Percentiles rank a stretch among this genome's conserved stretches.
Evolutionary conservation across 2,113 vertebrate genomes (phyloP).

Genomic region (Semicossyphus pulcher): DNA sequence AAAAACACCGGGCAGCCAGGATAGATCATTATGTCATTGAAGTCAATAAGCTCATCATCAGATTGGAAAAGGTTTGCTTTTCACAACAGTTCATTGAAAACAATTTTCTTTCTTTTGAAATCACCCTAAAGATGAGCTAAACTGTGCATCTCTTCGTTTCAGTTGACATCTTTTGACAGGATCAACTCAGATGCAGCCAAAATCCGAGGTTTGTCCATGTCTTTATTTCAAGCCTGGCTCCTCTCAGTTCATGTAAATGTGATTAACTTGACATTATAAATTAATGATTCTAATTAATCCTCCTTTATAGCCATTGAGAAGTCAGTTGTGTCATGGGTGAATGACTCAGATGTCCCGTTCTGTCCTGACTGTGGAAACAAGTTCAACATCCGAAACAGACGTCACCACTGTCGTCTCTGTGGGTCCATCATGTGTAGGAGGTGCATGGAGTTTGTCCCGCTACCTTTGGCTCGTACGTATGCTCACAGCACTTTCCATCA

Average conservation of each 20-base stretch:
- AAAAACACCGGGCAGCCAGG: constrained; percentile 93
- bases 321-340: constrained; percentile 97
- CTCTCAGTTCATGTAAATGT: neutral
- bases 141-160: constrained; percentile 9
- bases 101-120: neutral
- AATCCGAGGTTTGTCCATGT: constrained; percentile 89
- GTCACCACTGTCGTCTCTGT: constrained; percentile 97
- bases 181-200: constrained; percentile 90
- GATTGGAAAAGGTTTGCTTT: constrained; percentile 95
- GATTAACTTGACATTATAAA: neutral
- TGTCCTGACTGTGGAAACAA: constrained; percentile 97
- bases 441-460: constrained; percentile 92
- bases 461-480: constrained; percentile 91
- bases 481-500: neutral
- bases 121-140: neutral
- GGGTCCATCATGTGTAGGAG: constrained; percentile 98
- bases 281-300: neutral
- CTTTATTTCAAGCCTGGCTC: neutral
- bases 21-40: constrained; percentile 99
- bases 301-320: constrained; percentile 90
- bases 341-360: constrained; percentile 95
- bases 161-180: constrained; percentile 97
- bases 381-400: constrained; percentile 93
- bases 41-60: constrained; percentile 97
- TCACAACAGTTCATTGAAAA: too few relatives aligned